Conservation (phyloP, 2,113 vertebrate species). For the Semnopithecus entellus region DNA sequence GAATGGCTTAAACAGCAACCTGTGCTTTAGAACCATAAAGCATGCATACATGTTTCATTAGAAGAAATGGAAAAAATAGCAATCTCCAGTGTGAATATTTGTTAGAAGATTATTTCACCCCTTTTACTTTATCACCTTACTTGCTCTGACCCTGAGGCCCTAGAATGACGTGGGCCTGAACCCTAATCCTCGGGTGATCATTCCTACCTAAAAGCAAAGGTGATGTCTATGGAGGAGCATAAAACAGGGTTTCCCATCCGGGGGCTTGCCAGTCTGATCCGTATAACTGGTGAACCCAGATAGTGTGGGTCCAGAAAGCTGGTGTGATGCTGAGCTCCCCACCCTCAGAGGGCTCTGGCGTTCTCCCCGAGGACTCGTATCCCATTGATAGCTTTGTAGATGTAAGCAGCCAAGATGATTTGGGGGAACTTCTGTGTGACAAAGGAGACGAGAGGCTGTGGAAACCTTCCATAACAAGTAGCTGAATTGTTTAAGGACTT, state of each 20-base stretch:
- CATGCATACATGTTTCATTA: conserved; percentile 22
- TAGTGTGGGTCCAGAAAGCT: neutral
- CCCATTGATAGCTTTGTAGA: neutral
- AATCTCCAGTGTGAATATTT: neutral
- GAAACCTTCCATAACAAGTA: neutral
- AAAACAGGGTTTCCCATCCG: rapidly evolving
- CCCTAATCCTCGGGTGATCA: neutral
- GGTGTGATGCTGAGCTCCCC: rapidly evolving
- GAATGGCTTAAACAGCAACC: conserved; percentile 21
- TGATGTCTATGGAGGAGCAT: rapidly evolving
- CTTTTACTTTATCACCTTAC: neutral
- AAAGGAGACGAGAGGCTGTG: neutral
- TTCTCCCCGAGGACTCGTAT: rapidly evolving
- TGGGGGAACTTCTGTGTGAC: rapidly evolving
- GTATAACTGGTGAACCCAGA: rapidly evolving
- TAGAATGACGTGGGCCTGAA: neutral
- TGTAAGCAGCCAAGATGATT: rapidly evolving
- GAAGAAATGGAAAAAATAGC: conserved; percentile 42
- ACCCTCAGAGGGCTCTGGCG: rapidly evolving
- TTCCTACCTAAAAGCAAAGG: neutral
- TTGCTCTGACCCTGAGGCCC: neutral
- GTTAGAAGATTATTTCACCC: neutral
- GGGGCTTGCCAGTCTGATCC: too few relatives aligned
- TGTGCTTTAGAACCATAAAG: conserved; percentile 23
- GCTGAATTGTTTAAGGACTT: neutral